phyloP scores from a whole-genome alignment of 1,140 invertebrate species.

The Macrostomum lignano region DNA sequence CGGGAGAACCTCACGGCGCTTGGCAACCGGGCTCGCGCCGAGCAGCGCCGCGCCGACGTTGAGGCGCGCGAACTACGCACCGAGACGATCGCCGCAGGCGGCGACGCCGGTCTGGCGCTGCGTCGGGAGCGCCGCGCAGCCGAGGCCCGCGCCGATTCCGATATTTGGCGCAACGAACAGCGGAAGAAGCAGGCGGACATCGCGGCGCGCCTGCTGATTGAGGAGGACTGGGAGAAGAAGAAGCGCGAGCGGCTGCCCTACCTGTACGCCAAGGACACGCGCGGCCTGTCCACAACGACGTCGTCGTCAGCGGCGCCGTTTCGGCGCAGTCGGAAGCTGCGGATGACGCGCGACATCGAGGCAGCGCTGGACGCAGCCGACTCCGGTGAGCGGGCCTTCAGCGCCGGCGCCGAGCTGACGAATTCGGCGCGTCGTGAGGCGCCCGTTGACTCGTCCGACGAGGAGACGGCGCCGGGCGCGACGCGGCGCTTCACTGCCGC shows the following conservation, averaged over 20 bases:
- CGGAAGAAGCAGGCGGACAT: constrained; percentile 14
- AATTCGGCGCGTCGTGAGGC: not conserved
- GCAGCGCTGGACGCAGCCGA: constrained; percentile 9
- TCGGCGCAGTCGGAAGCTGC: not conserved
- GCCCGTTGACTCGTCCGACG: not conserved
- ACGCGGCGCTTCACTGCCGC: not conserved
- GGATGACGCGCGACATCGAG: too few species aligned
- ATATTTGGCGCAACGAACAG: too few species aligned
- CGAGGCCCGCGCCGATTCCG: too few species aligned
- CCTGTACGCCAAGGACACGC: constrained; percentile 13
- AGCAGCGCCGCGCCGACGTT: too few species aligned
- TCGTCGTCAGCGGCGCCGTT: not conserved
- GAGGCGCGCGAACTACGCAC: too few species aligned
- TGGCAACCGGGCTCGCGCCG: too few species aligned
- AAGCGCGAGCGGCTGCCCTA: constrained; percentile 17
- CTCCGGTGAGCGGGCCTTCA: constrained; percentile 5
- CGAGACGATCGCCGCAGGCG: too few species aligned
- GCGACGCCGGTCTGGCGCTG: too few species aligned
- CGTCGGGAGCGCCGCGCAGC: too few species aligned
- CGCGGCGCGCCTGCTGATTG: constrained; percentile 15
- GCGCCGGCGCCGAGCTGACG: constrained; percentile 4
- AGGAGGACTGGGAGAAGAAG: constrained; percentile 17
- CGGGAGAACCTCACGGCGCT: too few species aligned
- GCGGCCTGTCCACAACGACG: not conserved
- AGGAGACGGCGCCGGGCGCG: not conserved